Percentiles rank a stretch among this genome's conserved stretches.
phyloP scores from a whole-genome alignment of 2,797 vertebrate species.

The Odontamblyopus lacepedii region DNA sequence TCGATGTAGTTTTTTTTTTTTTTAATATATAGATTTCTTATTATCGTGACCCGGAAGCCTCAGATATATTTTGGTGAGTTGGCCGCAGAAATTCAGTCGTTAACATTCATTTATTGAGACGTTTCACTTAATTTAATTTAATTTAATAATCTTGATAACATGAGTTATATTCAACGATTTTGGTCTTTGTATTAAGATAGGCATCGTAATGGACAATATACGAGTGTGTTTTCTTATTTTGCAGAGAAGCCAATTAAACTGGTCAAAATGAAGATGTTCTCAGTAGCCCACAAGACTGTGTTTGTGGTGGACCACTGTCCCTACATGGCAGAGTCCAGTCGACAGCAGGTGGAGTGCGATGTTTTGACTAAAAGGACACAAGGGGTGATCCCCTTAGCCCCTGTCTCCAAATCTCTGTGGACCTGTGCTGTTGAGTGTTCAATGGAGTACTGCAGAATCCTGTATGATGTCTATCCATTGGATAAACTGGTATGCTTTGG shows the following conservation, averaged over 20 bases:
- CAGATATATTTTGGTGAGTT: constrained; percentile 8
- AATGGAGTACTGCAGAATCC: constrained; percentile 98
- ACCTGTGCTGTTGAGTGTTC: constrained; percentile 97
- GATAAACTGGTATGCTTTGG: constrained; percentile 87
- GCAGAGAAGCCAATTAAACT: constrained; percentile 19
- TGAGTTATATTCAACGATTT: neutral
- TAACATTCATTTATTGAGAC: neutral
- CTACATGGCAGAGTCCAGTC: constrained; percentile 96
- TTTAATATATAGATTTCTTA: neutral
- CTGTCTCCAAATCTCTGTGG: constrained; percentile 98
- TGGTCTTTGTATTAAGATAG: neutral
- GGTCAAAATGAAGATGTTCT: constrained; percentile 88
- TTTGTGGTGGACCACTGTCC: constrained; percentile 99
- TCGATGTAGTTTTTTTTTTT: neutral
- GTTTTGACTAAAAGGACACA: constrained; percentile 97
- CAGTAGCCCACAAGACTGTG: constrained; percentile 95
- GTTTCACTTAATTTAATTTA: no score
- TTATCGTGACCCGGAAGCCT: neutral
- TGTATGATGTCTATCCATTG: constrained; percentile 93
- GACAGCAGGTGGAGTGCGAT: constrained; percentile 96
- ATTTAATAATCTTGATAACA: neutral
- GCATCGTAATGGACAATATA: neutral
- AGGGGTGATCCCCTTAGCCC: constrained; percentile 94
- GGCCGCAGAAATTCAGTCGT: neutral
- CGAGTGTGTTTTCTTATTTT: neutral